Conservation (phyloP, 2,113 vertebrate genomes). For the Neoarius graeffei region DNA sequence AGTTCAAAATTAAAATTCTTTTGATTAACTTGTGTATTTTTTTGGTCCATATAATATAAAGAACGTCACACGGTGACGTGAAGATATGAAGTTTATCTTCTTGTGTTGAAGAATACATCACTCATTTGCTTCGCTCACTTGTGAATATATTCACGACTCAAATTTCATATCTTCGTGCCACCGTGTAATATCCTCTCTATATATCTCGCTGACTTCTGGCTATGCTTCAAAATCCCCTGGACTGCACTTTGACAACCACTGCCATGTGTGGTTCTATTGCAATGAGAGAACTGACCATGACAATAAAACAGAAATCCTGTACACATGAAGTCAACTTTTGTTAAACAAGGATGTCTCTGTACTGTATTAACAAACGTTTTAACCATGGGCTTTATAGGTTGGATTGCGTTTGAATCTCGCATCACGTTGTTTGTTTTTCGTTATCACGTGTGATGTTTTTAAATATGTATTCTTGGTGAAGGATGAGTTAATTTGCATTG, state of each 20-base stretch:
- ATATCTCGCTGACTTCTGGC: neutral
- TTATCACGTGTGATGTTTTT: neutral
- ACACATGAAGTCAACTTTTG: neutral
- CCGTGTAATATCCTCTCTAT: no score
- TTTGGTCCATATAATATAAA: no score
- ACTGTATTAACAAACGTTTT: neutral
- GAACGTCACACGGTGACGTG: no score
- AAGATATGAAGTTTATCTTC: no score
- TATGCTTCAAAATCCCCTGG: neutral
- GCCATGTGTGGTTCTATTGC: neutral
- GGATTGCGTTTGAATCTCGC: neutral
- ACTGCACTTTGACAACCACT: neutral
- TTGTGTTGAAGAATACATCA: no score
- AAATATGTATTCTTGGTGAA: neutral
- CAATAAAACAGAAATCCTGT: neutral
- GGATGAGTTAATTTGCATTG: neutral
- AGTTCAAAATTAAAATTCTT: no score
- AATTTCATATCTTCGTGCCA: no score
- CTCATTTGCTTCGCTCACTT: no score
- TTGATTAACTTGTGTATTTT: no score
- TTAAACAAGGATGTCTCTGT: neutral
- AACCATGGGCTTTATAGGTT: neutral
- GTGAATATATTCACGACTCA: no score
- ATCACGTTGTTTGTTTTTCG: neutral
- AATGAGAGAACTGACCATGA: neutral